These are phyloP conservation scores for Chaetodon trifasciatus DNA, from an alignment of 2,797 vertebrate species.

Conservation along the genomic window DNA sequence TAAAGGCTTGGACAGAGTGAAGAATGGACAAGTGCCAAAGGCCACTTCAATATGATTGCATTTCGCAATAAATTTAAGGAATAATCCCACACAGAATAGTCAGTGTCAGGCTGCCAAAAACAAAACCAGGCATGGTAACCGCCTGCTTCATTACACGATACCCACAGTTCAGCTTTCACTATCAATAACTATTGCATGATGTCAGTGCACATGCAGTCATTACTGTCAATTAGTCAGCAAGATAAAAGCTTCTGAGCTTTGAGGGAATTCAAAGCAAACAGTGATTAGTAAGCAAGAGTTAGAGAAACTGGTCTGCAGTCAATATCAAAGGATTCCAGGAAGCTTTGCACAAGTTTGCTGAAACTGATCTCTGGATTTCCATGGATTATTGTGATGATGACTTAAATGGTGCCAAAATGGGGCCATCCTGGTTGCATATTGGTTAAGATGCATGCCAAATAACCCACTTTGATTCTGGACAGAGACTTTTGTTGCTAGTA, in stretches of 20 bases:
- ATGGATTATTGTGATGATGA: conserved; percentile 39
- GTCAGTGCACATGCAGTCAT: conserved; percentile 29
- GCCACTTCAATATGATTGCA: conserved; percentile 15
- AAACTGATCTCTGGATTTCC: conserved; percentile 31
- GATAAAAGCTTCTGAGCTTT: conserved; percentile 57
- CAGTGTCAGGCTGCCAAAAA: neutral
- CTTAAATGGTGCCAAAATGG: conserved; percentile 4
- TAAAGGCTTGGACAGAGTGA: conserved; percentile 1
- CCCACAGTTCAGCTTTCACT: conserved; percentile 17
- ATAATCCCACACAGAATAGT: conserved; percentile 8
- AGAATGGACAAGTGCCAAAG: conserved; percentile 10
- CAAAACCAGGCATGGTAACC: neutral
- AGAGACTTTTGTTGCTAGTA: neutral
- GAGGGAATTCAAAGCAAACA: conserved; percentile 53
- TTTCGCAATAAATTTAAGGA: conserved; percentile 24
- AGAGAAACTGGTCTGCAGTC: conserved; percentile 53
- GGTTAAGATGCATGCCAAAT: conserved; percentile 1
- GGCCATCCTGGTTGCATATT: neutral
- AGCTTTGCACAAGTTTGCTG: conserved; percentile 38
- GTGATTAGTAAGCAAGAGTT: conserved; percentile 61
- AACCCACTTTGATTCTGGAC: neutral
- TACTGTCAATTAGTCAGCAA: conserved; percentile 48
- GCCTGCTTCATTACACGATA: conserved; percentile 19
- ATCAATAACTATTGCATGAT: conserved; percentile 46
- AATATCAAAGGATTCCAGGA: conserved; percentile 49